A percentile compares a stretch with the other conserved stretches of the same genome.
Conservation (phyloP, 2,113 vertebrate genomes). For the Odocoileus virginianus region DNA sequence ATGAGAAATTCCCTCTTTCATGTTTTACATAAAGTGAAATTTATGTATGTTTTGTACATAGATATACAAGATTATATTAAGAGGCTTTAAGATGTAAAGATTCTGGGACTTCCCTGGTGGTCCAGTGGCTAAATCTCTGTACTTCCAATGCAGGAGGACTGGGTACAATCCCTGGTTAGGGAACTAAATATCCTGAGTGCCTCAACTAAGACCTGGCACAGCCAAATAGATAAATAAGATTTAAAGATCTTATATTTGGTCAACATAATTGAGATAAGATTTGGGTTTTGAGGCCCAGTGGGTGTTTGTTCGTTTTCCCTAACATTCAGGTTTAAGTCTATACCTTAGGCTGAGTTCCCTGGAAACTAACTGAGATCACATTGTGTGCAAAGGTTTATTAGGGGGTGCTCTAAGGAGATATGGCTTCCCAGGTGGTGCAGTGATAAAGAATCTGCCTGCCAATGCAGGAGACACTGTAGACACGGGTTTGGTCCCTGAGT, state of each 20-base stretch:
- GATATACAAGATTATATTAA: constrained; percentile 75
- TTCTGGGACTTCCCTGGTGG: not conserved
- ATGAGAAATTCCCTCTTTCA: constrained; percentile 84
- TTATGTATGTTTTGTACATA: constrained; percentile 84
- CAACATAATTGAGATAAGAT: not conserved
- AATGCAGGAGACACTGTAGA: not conserved
- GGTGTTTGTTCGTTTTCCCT: not conserved
- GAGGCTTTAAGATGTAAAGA: constrained; percentile 75
- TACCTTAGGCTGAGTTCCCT: not conserved
- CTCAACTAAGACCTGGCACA: not conserved
- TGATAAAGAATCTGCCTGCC: not conserved
- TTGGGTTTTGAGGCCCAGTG: not conserved
- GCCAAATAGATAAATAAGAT: constrained; percentile 45
- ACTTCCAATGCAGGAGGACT: not conserved
- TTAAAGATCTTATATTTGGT: constrained; percentile 44
- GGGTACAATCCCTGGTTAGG: not conserved
- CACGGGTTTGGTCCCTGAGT: not conserved
- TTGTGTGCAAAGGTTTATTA: not conserved
- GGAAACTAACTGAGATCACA: not conserved
- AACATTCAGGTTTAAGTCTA: not conserved
- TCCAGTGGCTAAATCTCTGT: not conserved
- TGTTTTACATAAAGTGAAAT: constrained; percentile 78
- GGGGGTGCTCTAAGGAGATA: not conserved
- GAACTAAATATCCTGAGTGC: not conserved
- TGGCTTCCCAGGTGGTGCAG: not conserved